These are phyloP conservation scores for Tursiops truncatus DNA, from an alignment of 2,113 vertebrate genomes.

Conservation along the genomic window DNA sequence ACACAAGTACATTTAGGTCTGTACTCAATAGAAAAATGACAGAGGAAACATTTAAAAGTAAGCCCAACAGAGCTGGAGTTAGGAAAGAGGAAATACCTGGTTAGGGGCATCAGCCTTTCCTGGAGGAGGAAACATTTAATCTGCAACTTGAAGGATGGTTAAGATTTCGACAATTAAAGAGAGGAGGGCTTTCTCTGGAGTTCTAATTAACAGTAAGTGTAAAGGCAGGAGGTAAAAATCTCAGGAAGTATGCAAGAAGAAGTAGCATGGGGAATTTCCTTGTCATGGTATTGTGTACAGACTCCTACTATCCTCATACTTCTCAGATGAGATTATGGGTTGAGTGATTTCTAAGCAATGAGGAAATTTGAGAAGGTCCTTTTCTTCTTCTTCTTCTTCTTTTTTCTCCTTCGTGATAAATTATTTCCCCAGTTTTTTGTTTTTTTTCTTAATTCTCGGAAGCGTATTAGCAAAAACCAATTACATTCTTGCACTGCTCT, in stretches of 20 bases:
- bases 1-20: background rate
- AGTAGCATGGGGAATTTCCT: background rate
- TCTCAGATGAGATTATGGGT: background rate
- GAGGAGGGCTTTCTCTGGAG: background rate
- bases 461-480: background rate
- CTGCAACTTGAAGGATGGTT: background rate
- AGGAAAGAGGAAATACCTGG: background rate
- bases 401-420: background rate
- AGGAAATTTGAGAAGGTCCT: background rate
- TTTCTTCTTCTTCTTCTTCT: background rate
- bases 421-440: background rate
- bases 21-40: background rate
- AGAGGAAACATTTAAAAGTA: background rate
- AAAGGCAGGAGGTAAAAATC: background rate
- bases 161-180: background rate
- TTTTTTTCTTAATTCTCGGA: background rate
- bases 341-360: background rate
- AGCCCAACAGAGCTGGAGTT: background rate
- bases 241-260: background rate
- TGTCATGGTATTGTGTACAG: background rate
- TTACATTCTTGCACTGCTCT: background rate
- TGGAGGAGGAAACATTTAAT: background rate
- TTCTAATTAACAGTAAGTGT: background rate
- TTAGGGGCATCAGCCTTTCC: background rate
- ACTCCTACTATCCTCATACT: background rate